Percentiles rank a stretch among this genome's conserved stretches.
These are phyloP conservation scores for Acromyrmex heyeri DNA, from an alignment of 1,140 invertebrate species.

Conservation along the genomic window DNA sequence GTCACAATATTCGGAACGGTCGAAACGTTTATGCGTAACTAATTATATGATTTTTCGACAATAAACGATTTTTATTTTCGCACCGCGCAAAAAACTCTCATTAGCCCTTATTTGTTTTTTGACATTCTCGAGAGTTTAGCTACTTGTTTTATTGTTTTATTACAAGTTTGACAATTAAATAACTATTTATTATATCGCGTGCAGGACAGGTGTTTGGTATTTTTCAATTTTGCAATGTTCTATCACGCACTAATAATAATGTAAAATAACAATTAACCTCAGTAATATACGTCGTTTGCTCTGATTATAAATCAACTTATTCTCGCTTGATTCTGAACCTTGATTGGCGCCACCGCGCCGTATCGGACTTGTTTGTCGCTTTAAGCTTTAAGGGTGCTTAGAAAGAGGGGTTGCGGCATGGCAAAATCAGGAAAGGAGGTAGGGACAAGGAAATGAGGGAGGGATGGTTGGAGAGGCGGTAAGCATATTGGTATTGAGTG, in stretches of 20 bases:
- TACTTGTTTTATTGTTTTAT: no score
- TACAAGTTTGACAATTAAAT: conserved; percentile 15
- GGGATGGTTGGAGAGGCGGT: conserved; percentile 66
- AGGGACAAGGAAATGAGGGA: conserved; percentile 52
- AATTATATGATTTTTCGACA: no score
- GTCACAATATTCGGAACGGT: no score
- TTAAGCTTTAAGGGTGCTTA: conserved; percentile 70
- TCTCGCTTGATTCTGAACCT: conserved; percentile 67
- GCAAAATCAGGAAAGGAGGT: conserved; percentile 25
- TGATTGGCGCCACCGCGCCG: conserved; percentile 38
- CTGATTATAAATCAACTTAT: conserved; percentile 70
- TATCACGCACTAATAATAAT: conserved; percentile 18
- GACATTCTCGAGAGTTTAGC: no score
- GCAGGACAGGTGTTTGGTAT: background rate
- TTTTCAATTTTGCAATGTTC: conserved; percentile 19
- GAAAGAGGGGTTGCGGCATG: conserved; percentile 65
- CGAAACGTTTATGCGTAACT: no score
- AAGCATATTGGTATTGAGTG: conserved; percentile 81
- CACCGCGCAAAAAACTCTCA: no score
- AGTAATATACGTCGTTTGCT: conserved; percentile 21
- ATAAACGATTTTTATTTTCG: no score
- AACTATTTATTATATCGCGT: conserved; percentile 27
- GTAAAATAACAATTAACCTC: conserved; percentile 44
- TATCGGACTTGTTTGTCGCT: conserved; percentile 71
- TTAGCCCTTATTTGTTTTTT: no score